These are phyloP conservation scores for Phenganax subtilis DNA, from an alignment of 92 coral and sea anemone genomes.

Conservation along the genomic window DNA sequence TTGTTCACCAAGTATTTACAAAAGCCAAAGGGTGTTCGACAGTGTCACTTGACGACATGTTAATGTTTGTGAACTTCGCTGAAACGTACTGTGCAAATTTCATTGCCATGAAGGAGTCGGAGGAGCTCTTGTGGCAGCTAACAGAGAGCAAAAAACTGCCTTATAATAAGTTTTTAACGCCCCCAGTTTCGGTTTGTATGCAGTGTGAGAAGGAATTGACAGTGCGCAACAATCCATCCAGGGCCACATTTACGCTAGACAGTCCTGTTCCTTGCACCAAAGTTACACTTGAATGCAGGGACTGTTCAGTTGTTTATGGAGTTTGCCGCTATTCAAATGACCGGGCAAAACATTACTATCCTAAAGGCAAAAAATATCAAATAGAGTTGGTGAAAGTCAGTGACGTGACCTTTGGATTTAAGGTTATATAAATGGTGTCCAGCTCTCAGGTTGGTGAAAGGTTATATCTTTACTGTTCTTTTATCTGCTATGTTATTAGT, in stretches of 20 bases:
- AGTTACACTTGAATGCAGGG: slow-evolving; percentile 43
- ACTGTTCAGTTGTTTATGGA: slow-evolving; percentile 41
- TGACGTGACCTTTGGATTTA: slow-evolving; percentile 43
- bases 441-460: slow-evolving; percentile 39
- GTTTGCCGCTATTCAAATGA: slow-evolving; percentile 26
- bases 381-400: slow-evolving; percentile 35
- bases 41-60: background rate
- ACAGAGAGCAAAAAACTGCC: background rate
- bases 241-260: slow-evolving; percentile 29
- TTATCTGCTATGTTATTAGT: too few species aligned
- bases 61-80: slow-evolving; percentile 11
- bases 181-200: slow-evolving; percentile 41
- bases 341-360: slow-evolving; percentile 36
- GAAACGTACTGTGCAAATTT: slow-evolving; percentile 21
- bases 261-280: slow-evolving; percentile 48
- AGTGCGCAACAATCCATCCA: slow-evolving; percentile 46
- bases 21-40: background rate
- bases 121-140: slow-evolving; percentile 4
- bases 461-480: too few species aligned
- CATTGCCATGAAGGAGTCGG: background rate
- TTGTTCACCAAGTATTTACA: slow-evolving; percentile 2
- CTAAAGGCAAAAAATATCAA: background rate
- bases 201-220: slow-evolving; percentile 34
- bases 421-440: slow-evolving; percentile 51
- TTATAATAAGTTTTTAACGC: slow-evolving; percentile 45